Conservation (phyloP, 2,797 vertebrate genomes). For the Gallinago stenura region DNA sequence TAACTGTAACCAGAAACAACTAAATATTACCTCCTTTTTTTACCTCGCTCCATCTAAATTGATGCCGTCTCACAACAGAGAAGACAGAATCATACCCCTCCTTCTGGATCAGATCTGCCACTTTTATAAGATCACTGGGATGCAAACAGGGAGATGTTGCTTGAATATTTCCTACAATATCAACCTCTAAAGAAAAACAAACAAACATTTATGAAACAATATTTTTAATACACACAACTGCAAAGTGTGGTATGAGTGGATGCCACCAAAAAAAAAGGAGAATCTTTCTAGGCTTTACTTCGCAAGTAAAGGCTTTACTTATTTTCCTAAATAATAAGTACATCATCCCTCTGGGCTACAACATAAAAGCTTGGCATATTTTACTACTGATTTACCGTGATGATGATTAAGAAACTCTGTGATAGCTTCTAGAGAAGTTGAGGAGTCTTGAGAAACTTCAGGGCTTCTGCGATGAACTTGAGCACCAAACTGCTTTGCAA, state of each 20-base stretch:
- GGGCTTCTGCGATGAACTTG: slow-evolving; percentile 88
- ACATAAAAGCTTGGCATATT: not conserved
- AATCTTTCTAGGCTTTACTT: not conserved
- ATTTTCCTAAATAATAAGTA: not conserved
- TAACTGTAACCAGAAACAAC: not conserved
- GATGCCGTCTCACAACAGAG: slow-evolving; percentile 91
- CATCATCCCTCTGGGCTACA: not conserved
- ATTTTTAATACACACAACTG: not conserved
- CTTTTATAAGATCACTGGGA: slow-evolving; percentile 86
- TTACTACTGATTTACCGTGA: slow-evolving; percentile 75
- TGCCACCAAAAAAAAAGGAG: not conserved
- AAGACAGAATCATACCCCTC: slow-evolving; percentile 90
- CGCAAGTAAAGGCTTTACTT: not conserved
- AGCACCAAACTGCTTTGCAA: slow-evolving; percentile 87
- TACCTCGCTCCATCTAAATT: slow-evolving; percentile 93
- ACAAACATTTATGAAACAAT: not conserved
- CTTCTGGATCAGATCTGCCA: slow-evolving; percentile 85
- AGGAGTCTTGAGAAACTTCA: slow-evolving; percentile 88
- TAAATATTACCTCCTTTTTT: slow-evolving; percentile 83
- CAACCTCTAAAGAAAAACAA: slow-evolving; percentile 82
- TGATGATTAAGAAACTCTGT: slow-evolving; percentile 85
- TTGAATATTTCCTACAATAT: slow-evolving; percentile 92
- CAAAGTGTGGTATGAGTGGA: not conserved
- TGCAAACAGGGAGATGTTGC: slow-evolving; percentile 95
- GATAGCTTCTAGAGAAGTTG: slow-evolving; percentile 91